Evolutionary conservation across 2,113 vertebrate genomes (phyloP).

Genomic region (Hippoglossus stenolepis): DNA sequence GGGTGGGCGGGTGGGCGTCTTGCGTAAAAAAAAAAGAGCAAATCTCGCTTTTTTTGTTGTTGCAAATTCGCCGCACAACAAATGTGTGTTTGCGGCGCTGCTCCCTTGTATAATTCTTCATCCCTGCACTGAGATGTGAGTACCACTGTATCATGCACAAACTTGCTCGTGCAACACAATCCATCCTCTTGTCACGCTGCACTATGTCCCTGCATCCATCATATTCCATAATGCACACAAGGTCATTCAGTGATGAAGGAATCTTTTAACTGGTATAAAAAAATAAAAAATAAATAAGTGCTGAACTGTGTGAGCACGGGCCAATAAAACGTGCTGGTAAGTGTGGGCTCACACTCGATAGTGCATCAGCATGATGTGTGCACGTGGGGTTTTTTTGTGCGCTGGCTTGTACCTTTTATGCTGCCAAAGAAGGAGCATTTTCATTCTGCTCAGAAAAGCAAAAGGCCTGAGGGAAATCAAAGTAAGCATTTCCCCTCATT

Average conservation of each 20-base stretch:
- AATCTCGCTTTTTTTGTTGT: neutral
- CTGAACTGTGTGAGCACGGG: constrained; percentile 27
- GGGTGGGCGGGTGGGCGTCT: neutral
- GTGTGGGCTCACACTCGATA: neutral
- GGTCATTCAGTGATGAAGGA: constrained; percentile 66
- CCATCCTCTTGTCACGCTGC: constrained; percentile 63
- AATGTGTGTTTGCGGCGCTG: constrained; percentile 21
- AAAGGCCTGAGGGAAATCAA: constrained; percentile 79
- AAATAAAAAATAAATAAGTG: neutral
- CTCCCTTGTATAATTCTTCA: constrained; percentile 31
- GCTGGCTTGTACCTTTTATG: constrained; percentile 48
- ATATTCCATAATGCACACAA: constrained; percentile 61
- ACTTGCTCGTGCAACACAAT: constrained; percentile 59
- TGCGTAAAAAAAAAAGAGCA: neutral
- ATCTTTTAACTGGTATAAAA: constrained; percentile 52
- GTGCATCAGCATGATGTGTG: constrained; percentile 14
- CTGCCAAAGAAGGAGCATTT: constrained; percentile 61
- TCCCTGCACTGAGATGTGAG: constrained; percentile 50
- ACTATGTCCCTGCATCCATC: constrained; percentile 62
- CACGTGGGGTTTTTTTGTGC: constrained; percentile 24
- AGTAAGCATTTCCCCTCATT: constrained; percentile 74
- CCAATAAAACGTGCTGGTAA: constrained; percentile 23
- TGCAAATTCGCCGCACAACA: constrained; percentile 13
- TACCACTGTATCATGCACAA: constrained; percentile 32
- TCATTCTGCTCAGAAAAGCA: constrained; percentile 74